A percentile compares a stretch with the other conserved stretches of the same genome.
phyloP scores from a whole-genome alignment of 2,113 vertebrate genomes.

The Ptyas mucosa region DNA sequence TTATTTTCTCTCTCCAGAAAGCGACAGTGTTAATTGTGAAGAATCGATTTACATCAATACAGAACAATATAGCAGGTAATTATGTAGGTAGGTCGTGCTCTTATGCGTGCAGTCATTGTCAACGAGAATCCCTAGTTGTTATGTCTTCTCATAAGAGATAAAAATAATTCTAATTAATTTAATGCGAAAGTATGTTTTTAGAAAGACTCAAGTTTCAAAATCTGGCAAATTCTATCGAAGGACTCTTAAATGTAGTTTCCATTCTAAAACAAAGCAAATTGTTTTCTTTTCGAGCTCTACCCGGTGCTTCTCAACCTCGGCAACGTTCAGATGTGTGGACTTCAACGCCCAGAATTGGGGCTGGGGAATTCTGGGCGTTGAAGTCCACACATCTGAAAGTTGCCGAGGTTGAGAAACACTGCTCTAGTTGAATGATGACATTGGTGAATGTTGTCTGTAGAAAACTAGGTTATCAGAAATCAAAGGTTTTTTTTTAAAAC shows the following conservation, averaged over 20 bases:
- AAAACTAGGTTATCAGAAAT: background rate
- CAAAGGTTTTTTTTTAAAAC: background rate
- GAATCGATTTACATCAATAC: constrained; percentile 69
- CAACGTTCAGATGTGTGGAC: too few relatives aligned
- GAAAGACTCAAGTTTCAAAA: background rate
- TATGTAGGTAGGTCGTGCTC: too few relatives aligned
- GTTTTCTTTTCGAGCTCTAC: background rate
- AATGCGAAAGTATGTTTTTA: background rate
- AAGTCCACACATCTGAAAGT: background rate
- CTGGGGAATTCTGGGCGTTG: background rate
- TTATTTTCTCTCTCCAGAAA: background rate
- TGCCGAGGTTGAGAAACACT: background rate
- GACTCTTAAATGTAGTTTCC: background rate
- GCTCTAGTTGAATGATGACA: background rate
- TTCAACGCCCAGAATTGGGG: too few relatives aligned
- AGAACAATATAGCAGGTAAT: constrained; percentile 21
- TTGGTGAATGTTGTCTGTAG: background rate
- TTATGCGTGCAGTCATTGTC: background rate
- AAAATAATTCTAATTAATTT: background rate
- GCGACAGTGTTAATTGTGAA: background rate
- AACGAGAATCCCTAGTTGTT: background rate
- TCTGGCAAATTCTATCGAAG: background rate
- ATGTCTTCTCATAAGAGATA: background rate
- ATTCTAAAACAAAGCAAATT: background rate
- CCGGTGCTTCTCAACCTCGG: background rate